Base-by-base conservation (phyloP, 2,113 vertebrate species). In the Strigops habroptila region DNA sequence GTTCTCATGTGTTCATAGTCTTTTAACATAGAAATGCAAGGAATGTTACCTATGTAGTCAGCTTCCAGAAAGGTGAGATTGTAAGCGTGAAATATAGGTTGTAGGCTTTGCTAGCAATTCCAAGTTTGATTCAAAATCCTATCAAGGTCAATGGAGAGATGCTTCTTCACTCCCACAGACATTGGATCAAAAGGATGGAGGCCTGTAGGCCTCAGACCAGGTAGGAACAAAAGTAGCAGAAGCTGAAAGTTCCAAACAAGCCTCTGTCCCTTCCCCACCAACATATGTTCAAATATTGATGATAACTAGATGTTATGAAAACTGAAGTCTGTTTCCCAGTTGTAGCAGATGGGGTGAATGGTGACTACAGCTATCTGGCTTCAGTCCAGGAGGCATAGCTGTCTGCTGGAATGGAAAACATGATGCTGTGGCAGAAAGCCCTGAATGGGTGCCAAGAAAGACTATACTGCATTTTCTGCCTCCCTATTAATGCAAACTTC, bases 131-230 rank as follows among this genome's bases (percentile, higher is more conserved):
- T 94, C 23, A 85, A 18, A 53, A 15, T 44, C n/a, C 25, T 63
- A 53, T 53, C n/a, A 35, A 62, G 5, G 18, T 80, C 33, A 76
- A 7, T 27, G 30, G 12, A 73, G 41, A 69, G 75, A 25, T 76
- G 79, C 3, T 65, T 75, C 84, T 77, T 78, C 4, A 21, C 5
- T 89, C 35, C 49, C 31, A 39, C 30, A 60, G 83, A 70, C 49
- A 22, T 67, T 78, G 37, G 3, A 35, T 55, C 43, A 35, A 83
- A 70, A 22, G 35, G 3, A 12, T 71, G 59, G 41, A 70, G 60
- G 14, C 37, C 51, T 0, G 0, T 19, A 85, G 65, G 27, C 18
- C 18, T 93, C 5, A 1, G 23, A 35, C 31, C 43, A 79, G 35
- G n/a, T 35, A 43, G 25, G 7, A 90, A 18, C 62, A 67, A 63